Base-by-base conservation (phyloP, 2,113 vertebrate genomes). In the Channa argus region DNA sequence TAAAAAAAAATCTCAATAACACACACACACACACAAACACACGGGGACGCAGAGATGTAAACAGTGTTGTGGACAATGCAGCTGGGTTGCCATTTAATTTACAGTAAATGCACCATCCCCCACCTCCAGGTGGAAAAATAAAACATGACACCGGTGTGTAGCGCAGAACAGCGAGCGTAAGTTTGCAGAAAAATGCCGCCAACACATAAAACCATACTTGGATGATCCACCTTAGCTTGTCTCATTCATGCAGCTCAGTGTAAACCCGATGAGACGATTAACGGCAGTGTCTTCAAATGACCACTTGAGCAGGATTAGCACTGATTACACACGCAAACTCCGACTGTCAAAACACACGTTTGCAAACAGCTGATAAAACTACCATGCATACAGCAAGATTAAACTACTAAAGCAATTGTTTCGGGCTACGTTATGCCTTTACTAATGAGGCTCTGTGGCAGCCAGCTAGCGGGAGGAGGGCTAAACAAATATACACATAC, bases 91-190 rank as follows among this genome's bases (percentile, higher is more conserved):
- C 79, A 82, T 84, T 83, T 74, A 76, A 86, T 84, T 78, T 59
- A 34, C 58, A 49, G 46, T 71, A 44, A 34, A 60, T 43, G 73
- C 41, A 88, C 87, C 91, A 89, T 88, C 89, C 91, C 90, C 90
- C 89, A 88, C 75, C 63, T 72, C 52, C 87, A 88, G 79, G 83
- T 82, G 74, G 56, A 60, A 65, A 82, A 71, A 24, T 24, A 24
- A 24, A 24, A 10, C 24, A 75, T 77, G 60, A 72, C 65, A 83
- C 53, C 80, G 50, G 38, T 64, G 56, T 68, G 84, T 68, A 33
- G 67, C 6, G 62, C 54, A 62, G 39, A 58, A 67, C 46, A 41
- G 3, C 13, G 55, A 2, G 54, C 51, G 71, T 12, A 52, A 36
- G 11, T 60, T 47, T 54, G 46, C 34, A 50, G 8, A 64, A 67